Evolutionary conservation across 2,888 invertebrate species (phyloP), one percentile per base, ranked within the genome.

Genomic region (Drosophila nigricruria): DNA sequence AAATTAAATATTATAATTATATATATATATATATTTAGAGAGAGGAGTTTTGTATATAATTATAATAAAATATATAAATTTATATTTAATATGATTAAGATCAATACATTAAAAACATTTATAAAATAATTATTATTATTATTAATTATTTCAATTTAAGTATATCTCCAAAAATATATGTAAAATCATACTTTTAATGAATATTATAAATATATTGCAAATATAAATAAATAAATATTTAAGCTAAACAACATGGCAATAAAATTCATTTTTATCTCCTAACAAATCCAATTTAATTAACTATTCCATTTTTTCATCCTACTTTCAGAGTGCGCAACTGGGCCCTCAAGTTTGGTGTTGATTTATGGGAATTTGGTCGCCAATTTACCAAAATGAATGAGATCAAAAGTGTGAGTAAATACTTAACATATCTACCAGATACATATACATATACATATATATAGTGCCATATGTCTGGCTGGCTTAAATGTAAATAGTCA

Each of bases 311-410:
- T 50, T 18, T 32, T 20, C 25, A 49, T 30, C 16, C 16, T 84
- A 91, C 43, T 47, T 95, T 69, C 95, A 97, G 97, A 94, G 97
- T 97, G 81, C 96, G 96, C 93, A 97, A 97, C 93, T 97, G 97
- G 97, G 97, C 97, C 79, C 93, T 97, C 77, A 96, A 97, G 93
- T 97, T 97, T 91, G 97, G 97, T 85, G 97, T 97, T 79, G 97
- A 97, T 93, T 94, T 97, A 79, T 97, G 97, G 97, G 97, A 97
- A 93, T 97, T 97, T 89, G 97, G 97, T 73, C 94, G 96, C 91
- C 96, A 97, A 93, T 96, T 96, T 92, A 97, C 97, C 20, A 96
- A 97, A 94, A 97, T 97, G 96, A 96, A 96, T 91, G 97, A 97
- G 92, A 96, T 97, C 91, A 96, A 97, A 94, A 95, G 95, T 94